Evolutionary conservation across 2,888 invertebrate species (phyloP).

Genomic region (Pycnomerus fuliginosus): DNA sequence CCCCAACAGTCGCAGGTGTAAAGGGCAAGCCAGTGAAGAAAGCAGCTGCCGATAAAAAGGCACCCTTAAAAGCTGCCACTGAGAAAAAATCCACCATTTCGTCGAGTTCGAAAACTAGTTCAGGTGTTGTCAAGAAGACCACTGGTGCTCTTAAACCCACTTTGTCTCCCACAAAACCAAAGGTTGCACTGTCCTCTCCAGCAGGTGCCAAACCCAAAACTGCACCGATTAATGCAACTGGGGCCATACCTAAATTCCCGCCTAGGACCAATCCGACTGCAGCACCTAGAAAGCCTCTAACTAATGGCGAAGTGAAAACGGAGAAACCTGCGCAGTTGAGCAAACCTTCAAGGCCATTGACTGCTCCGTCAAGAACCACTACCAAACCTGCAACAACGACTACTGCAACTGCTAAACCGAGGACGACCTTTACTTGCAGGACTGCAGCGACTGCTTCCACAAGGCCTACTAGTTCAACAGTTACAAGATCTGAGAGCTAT

Average conservation of each 20-base stretch:
- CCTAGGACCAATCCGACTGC: constrained; percentile 13
- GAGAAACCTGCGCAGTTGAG: too few species aligned
- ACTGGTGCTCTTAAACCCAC: too few species aligned
- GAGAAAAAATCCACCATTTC: too few species aligned
- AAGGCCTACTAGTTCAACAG: constrained; percentile 4
- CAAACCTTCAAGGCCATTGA: constrained; percentile 25
- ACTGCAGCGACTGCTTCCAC: constrained; percentile 31
- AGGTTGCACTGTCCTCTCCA: too few species aligned
- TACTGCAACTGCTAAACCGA: constrained; percentile 28
- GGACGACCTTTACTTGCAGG: constrained; percentile 34
- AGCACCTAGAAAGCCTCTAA: constrained; percentile 56
- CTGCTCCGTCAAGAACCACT: constrained; percentile 27
- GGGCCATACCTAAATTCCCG: constrained; percentile 13
- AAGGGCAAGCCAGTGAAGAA: too few species aligned
- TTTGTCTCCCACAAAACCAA: too few species aligned
- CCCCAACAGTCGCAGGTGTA: too few species aligned
- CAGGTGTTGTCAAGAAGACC: too few species aligned
- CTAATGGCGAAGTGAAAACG: constrained; percentile 60
- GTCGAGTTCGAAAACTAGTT: too few species aligned
- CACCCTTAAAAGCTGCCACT: too few species aligned
- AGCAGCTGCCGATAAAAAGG: too few species aligned
- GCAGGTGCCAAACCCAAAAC: neutral
- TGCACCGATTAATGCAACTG: neutral
- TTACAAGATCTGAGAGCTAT: neutral
- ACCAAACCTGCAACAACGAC: constrained; percentile 30